Base-by-base conservation (phyloP, 1,140 invertebrate species). In the Pinna nobilis region DNA sequence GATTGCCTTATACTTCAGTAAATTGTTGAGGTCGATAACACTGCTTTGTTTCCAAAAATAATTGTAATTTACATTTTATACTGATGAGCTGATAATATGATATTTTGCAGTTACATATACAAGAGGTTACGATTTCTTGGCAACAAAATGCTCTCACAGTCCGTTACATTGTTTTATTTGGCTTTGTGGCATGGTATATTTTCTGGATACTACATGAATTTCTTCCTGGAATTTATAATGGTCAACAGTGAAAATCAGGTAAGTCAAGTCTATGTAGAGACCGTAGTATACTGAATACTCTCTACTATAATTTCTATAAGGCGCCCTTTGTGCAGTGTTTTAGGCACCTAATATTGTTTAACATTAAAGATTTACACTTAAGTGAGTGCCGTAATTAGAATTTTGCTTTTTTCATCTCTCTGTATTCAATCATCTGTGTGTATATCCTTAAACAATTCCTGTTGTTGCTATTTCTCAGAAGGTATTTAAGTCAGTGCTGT, bases 131-230 rank as follows among this genome's bases (percentile, higher is more conserved):
- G 94, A 84, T 98, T 98, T 87, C 89, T 99, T 1, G 94, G 94
- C 25, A 97, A 95, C 86, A 93, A 94, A 35, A 90, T 93, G n/a
- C 88, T 94, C 5, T 98, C 96, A 65, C 97, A 98, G 88, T 86
- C 92, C 2, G 90, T 92, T 0, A 95, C 96, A 0, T 89, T 99
- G 20, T 49, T 93, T 0, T 98, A 98, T 88, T 91, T 99, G 11
- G 95, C 97, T 0, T 73, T 98, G 0, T 99, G 97, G 97, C 97
- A 99, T 86, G 97, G 97, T 18, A 92, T 95, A 47, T 94, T 96
- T 80, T 93, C 93, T 13, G 96, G 96, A 3, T 99, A 99, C 82
- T 98, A 97, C 84, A 90, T 95, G 76, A 94, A 94, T 51, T 99
- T 99, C 89, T 92, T 96, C 47, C 93, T 97, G 86, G 97, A 99